Evolutionary conservation across 2,113 vertebrate genomes (phyloP).

Genomic region (Sclerurus mexicanus): DNA sequence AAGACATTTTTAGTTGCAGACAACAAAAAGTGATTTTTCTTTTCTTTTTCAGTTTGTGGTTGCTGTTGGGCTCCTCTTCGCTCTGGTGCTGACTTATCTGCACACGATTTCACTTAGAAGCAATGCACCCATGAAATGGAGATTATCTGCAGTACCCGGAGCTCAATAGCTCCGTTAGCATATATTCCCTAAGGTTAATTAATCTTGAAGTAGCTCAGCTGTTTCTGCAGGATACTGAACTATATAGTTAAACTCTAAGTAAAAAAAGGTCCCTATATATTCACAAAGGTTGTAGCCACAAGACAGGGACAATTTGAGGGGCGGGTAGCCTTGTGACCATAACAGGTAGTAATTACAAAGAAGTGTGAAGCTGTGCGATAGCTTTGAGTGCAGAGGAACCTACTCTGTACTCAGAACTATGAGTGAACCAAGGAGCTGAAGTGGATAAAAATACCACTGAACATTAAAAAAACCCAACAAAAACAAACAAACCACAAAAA

Average conservation of each 20-base stretch:
- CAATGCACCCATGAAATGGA: neutral
- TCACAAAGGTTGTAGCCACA: neutral
- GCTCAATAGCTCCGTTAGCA: neutral
- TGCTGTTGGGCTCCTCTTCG: neutral
- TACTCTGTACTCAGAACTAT: neutral
- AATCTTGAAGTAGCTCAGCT: neutral
- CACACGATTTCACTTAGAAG: neutral
- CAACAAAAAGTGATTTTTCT: neutral
- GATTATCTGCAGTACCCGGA: neutral
- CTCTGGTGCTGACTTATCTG: neutral
- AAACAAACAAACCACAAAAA: too few relatives aligned
- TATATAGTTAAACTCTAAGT: neutral
- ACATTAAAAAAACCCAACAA: neutral
- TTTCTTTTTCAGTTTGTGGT: neutral
- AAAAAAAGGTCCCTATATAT: neutral
- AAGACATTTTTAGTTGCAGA: neutral
- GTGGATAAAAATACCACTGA: neutral
- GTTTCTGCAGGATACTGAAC: neutral
- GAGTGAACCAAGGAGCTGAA: neutral
- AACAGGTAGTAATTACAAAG: neutral
- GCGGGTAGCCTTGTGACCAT: neutral
- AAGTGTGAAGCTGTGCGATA: neutral
- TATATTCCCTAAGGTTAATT: constrained; percentile 28
- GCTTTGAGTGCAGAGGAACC: neutral
- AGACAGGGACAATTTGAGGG: neutral